These are phyloP conservation scores for Leptura quadrifasciata DNA, from an alignment of 2,888 invertebrate species.

Conservation along the genomic window DNA sequence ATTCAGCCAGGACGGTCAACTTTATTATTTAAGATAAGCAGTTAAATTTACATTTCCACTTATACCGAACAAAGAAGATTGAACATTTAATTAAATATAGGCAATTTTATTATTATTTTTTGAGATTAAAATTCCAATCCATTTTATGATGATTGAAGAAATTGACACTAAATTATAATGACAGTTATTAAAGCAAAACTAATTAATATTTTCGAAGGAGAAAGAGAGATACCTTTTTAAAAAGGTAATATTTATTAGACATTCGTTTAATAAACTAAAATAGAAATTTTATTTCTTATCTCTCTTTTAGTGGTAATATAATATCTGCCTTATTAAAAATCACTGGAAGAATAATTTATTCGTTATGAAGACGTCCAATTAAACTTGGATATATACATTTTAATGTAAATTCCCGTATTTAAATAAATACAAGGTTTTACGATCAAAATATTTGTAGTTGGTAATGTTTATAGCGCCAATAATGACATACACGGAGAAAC, in stretches of 20 bases:
- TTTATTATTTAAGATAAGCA: slow-evolving; percentile 48
- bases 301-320: slow-evolving; percentile 30
- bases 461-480: slow-evolving; percentile 19
- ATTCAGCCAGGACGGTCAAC: slow-evolving; percentile 37
- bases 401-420: slow-evolving; percentile 40
- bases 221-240: slow-evolving; percentile 26
- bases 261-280: slow-evolving; percentile 37
- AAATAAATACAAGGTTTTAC: slow-evolving; percentile 36
- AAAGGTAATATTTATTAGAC: slow-evolving; percentile 40
- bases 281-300: slow-evolving; percentile 38
- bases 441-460: slow-evolving; percentile 41
- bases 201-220: slow-evolving; percentile 32
- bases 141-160: slow-evolving; percentile 37
- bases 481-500: slow-evolving; percentile 10
- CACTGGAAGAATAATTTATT: slow-evolving; percentile 36
- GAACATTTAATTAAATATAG: slow-evolving; percentile 33
- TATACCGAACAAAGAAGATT: slow-evolving; percentile 30
- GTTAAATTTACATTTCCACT: slow-evolving; percentile 49
- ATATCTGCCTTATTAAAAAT: slow-evolving; percentile 34
- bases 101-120: slow-evolving; percentile 24
- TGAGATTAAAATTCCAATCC: slow-evolving; percentile 18
- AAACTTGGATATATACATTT: slow-evolving; percentile 37
- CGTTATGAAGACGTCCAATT: slow-evolving; percentile 38
- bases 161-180: slow-evolving; percentile 38
- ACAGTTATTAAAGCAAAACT: slow-evolving; percentile 41